Evolutionary conservation across 2,888 invertebrate species (phyloP), one percentile per base, ranked within the genome.

Genomic region (Polyommatus icarus): DNA sequence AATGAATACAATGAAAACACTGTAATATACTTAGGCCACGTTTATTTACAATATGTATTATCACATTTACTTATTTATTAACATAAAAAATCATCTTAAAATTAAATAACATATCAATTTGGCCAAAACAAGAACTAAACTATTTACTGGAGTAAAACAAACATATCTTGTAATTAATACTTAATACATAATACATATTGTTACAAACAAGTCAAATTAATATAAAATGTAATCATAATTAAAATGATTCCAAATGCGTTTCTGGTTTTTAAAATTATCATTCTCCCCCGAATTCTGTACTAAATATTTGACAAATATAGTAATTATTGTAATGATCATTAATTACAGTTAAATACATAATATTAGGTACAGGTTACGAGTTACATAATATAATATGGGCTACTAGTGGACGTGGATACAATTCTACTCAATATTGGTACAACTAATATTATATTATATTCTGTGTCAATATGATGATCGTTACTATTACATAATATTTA

Each of bases 41-140:
- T 91, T 89, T 91, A 91, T 91, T 92, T 90, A 91, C 88, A 89
- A 87, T 67, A 67, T 15, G 67, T 87, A 86, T 87, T 91, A 92
- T 92, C 91, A 93, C 91, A 92, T 89, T 79, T 54, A 54, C 18
- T 54, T 79, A 75, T 77, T 78, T 79, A 79, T 76, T 79, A 80
- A 81, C 78, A 81, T 83, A 83, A 83, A 88, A 87, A 83, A 87
- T 85, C 78, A 75, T 78, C 90, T 91, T 91, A 92, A 86, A 92
- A 93, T 84, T 91, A 93, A 90, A 88, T 91, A 93, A 92, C 93
- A 89, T 83, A 72, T 79, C 78, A 81, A 80, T 75, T 77, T 84
- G 83, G 80, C 59, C 36, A 73, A 76, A 81, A 80, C 80, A 79
- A 80, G 79, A 82, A 83, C 79, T 78, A 86, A 87, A 87, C 29